Conservation (phyloP, 2,888 invertebrate genomes). For the Entomobrya proxima region DNA sequence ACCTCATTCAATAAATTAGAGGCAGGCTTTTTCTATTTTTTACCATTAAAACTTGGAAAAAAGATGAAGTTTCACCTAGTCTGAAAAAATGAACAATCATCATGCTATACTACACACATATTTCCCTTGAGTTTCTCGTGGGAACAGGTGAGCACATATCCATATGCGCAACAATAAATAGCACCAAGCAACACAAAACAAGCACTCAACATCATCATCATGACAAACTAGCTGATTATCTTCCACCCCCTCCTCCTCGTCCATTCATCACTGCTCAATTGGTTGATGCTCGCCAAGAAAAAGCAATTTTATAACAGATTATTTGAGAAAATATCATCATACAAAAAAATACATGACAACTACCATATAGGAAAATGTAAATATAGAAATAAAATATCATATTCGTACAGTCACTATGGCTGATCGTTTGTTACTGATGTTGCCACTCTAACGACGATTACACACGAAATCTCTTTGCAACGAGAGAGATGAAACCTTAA, state of each 20-base stretch:
- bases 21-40: background rate
- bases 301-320: background rate
- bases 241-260: slow-evolving; percentile 57
- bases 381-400: background rate
- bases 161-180: slow-evolving; percentile 54
- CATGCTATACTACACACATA: background rate
- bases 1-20: background rate
- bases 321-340: slow-evolving; percentile 23
- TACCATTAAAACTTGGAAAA: background rate
- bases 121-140: slow-evolving; percentile 62
- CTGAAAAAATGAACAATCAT: slow-evolving; percentile 31
- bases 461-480: slow-evolving; percentile 4
- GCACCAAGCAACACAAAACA: slow-evolving; percentile 31
- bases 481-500: background rate
- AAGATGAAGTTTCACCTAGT: background rate
- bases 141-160: slow-evolving; percentile 59
- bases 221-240: slow-evolving; percentile 61
- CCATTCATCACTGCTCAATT: slow-evolving; percentile 67
- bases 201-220: slow-evolving; percentile 12
- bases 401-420: background rate
- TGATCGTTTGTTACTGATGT: background rate
- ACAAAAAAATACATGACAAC: slow-evolving; percentile 6
- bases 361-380: background rate
- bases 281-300: slow-evolving; percentile 36
- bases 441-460: slow-evolving; percentile 2